Conservation (phyloP, 92 coral and sea anemone species). For the Parazoanthus atlanticus region DNA sequence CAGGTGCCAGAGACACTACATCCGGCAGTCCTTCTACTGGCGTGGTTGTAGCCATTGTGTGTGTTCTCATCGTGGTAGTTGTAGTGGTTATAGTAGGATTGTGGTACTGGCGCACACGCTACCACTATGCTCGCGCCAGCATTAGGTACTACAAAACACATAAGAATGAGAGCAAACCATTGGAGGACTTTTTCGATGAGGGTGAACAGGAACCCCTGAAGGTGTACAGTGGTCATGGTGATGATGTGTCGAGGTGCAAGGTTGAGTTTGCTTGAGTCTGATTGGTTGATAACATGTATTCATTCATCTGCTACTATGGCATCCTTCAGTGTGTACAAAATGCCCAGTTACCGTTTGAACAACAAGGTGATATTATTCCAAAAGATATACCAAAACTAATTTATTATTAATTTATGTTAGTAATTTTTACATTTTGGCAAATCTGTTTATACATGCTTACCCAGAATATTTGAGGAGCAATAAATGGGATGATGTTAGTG, state of each 20-base stretch:
- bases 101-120: conserved; percentile 41
- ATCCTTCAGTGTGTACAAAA: not conserved
- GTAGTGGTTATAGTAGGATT: not conserved
- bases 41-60: not conserved
- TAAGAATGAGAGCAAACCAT: not conserved
- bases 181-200: conserved; percentile 28
- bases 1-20: not conserved
- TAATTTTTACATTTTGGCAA: not conserved
- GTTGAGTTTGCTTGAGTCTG: conserved; percentile 29
- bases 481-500: not conserved
- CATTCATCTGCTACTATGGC: not conserved
- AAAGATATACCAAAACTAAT: not conserved
- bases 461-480: not conserved
- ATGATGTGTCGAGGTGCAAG: conserved; percentile 12
- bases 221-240: conserved; percentile 20
- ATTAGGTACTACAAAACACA: conserved; percentile 35
- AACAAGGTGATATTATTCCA: not conserved
- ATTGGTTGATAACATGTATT: not conserved
- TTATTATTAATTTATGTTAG: not conserved
- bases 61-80: not conserved
- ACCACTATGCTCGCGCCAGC: conserved; percentile 24
- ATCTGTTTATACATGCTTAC: not conserved
- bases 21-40: not conserved
- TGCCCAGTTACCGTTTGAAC: not conserved
- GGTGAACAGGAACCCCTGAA: not conserved